Conservation (phyloP, 2,888 invertebrate genomes). For the Euplexia lucipara region DNA sequence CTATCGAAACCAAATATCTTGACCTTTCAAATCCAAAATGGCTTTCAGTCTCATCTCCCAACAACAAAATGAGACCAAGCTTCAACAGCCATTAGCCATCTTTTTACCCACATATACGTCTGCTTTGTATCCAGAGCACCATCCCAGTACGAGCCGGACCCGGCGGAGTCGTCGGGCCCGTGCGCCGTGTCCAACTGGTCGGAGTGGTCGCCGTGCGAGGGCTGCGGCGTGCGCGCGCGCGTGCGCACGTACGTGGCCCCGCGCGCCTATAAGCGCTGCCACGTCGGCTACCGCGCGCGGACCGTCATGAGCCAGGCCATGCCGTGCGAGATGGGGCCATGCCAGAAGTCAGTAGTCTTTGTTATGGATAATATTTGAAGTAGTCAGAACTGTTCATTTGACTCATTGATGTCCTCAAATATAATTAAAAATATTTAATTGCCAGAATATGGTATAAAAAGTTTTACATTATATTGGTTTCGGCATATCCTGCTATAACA, state of each 20-base stretch:
- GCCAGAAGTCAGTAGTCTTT: constrained; percentile 73
- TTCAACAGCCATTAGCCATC: no score
- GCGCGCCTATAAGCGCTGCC: constrained; percentile 92
- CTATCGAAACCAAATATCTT: no score
- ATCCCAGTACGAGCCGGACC: constrained; percentile 88
- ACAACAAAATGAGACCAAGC: no score
- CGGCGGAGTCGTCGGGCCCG: constrained; percentile 80
- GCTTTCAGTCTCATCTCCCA: no score
- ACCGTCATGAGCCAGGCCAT: constrained; percentile 85
- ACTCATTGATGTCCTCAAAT: background rate
- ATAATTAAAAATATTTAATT: no score
- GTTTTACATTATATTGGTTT: no score
- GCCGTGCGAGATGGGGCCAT: constrained; percentile 85
- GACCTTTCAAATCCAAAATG: no score
- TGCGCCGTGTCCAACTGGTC: constrained; percentile 95
- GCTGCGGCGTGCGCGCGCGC: constrained; percentile 93
- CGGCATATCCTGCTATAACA: no score
- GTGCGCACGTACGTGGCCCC: constrained; percentile 92
- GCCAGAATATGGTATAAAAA: no score
- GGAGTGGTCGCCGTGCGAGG: constrained; percentile 94
- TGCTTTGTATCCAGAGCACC: constrained; percentile 72
- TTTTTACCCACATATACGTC: no score
- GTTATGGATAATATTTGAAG: background rate
- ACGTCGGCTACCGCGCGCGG: constrained; percentile 83
- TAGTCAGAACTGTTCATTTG: background rate